Percentiles rank a stretch among this genome's conserved stretches.
Conservation (phyloP, 2,797 vertebrate species). For the Cossypha caffra region DNA sequence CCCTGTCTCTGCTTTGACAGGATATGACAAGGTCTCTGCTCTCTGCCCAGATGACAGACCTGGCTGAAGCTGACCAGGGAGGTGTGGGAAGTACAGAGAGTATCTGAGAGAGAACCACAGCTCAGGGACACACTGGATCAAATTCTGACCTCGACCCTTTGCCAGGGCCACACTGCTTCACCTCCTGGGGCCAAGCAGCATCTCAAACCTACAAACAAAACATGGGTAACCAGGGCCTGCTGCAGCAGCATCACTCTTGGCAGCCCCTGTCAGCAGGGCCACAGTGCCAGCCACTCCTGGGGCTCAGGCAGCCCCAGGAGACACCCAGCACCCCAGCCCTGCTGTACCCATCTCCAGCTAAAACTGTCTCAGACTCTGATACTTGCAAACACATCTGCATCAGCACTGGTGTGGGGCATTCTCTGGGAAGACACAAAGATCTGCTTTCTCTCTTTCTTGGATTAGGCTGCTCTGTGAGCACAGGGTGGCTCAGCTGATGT, state of each 20-base stretch:
- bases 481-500: background rate
- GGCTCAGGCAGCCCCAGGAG: background rate
- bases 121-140: background rate
- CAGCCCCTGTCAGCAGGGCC: background rate
- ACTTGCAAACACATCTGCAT: background rate
- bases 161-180: fast-evolving
- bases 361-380: fast-evolving
- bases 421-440: background rate
- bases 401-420: background rate
- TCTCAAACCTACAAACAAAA: background rate
- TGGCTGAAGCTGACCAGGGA: background rate
- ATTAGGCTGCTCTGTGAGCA: background rate
- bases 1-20: background rate
- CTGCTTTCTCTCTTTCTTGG: background rate
- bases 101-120: background rate
- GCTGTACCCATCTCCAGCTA: fast-evolving
- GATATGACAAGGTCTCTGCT: background rate
- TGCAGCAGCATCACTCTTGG: background rate
- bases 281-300: background rate
- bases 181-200: background rate
- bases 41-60: background rate
- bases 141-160: background rate
- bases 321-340: background rate
- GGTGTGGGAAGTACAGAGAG: background rate
- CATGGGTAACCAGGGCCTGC: fast-evolving